Base-by-base conservation (phyloP, 1,140 invertebrate species). In the Cheumatopsyche charites region DNA sequence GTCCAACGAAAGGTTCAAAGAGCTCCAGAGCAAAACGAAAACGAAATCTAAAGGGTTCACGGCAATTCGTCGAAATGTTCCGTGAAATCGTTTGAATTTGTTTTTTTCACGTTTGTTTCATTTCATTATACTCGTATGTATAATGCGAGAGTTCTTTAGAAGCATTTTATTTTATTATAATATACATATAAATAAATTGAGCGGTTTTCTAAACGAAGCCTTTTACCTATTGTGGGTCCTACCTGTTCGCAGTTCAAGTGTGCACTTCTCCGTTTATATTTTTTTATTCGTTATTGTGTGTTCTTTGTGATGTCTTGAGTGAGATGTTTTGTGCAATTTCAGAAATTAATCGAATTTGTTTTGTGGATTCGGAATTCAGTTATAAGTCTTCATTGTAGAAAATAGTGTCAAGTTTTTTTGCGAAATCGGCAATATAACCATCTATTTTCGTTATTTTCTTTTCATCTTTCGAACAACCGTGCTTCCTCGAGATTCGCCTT, bases 31-130 rank as follows among this genome's bases (percentile, higher is more conserved):
- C 21, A 49, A 25, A 23, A 61, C 55, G 23, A 61, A 61, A 61
- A 67, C 13, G 36, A 65, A 73, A 15, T 9, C 3, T 4, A 36
- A 36, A 9, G 29, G 29, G 29, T 36, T 36, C 29, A 36, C 29
- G 29, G 26, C 21, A 62, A 67, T 73, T 71, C 41, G 55, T 67
- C 73, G 49, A 66, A 71, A 74, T 58, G 63, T 26, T 45, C 70
- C 70, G 73, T 75, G 73, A 75, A 75, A 75, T 75, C 70, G 67
- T 69, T 72, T 69, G 61, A 72, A 71, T 72, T 75, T 75, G 47
- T 67, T 65, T 75, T 74, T 68, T 62, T n/a, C n/a, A n/a, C n/a
- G n/a, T n/a, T 72, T 72, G 62, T 67, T 75, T 42, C 73, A 49
- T 62, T 62, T 71, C n/a, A n/a, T n/a, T 72, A 75, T 75, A 65